Evolutionary conservation across 1,140 invertebrate genomes (phyloP).

Genomic region (Papilio xuthus): DNA sequence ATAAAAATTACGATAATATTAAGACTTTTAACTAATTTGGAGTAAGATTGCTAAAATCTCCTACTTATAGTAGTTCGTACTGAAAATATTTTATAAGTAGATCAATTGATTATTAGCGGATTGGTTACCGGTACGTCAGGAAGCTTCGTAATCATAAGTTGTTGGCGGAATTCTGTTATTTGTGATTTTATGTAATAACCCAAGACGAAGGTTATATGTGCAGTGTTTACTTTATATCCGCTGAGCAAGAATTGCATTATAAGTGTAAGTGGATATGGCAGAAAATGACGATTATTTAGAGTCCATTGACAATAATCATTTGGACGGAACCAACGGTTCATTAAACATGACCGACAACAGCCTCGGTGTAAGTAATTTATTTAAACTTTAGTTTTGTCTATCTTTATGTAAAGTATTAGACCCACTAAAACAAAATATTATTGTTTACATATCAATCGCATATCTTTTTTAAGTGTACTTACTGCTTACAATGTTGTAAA

Average conservation of each 20-base stretch:
- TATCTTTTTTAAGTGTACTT: neutral
- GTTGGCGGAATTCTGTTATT: conserved; percentile 40
- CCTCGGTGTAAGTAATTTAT: conserved; percentile 67
- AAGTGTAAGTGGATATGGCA: conserved; percentile 77
- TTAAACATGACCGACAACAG: conserved; percentile 77
- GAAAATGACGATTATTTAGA: conserved; percentile 84
- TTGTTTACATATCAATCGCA: conserved; percentile 20
- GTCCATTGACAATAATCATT: conserved; percentile 81
- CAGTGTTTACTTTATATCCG: conserved; percentile 48
- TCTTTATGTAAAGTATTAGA: neutral
- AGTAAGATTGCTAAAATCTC: conserved; percentile 44
- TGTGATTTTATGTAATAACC: conserved; percentile 40
- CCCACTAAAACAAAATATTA: neutral
- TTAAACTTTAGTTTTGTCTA: neutral
- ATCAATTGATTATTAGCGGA: conserved; percentile 57
- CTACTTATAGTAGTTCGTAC: conserved; percentile 42
- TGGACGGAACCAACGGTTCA: conserved; percentile 83
- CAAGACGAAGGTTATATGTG: conserved; percentile 45
- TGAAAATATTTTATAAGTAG: conserved; percentile 67
- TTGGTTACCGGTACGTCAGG: conserved; percentile 80
- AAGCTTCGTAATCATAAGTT: conserved; percentile 53
- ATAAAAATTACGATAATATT: conserved; percentile 60
- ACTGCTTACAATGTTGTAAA: neutral
- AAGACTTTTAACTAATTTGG: conserved; percentile 55
- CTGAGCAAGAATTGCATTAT: conserved; percentile 51